Conservation (phyloP, 2,888 invertebrate genomes). For the Heliconius cydno region DNA sequence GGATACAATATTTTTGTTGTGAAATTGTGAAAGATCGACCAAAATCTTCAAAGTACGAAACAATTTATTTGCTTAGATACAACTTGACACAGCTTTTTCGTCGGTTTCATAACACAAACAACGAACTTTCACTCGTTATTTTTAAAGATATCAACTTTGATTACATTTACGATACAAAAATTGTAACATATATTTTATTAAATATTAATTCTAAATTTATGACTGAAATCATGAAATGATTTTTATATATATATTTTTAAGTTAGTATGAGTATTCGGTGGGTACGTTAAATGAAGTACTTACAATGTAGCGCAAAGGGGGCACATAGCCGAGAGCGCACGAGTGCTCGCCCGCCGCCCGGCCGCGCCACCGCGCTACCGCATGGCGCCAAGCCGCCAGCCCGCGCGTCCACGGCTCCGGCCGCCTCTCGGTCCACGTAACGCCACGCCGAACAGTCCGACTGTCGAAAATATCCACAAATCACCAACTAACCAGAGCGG, state of each 20-base stretch:
- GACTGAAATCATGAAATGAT: neutral
- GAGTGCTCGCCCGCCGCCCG: slow-evolving; percentile 74
- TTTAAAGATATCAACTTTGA: neutral
- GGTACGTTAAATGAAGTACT: slow-evolving; percentile 57
- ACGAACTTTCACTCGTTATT: slow-evolving; percentile 7
- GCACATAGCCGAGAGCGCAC: slow-evolving; percentile 83
- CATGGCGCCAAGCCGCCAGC: slow-evolving; percentile 60
- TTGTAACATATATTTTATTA: neutral
- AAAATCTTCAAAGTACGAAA: neutral
- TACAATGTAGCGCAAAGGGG: slow-evolving; percentile 81
- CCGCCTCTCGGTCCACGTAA: slow-evolving; percentile 63
- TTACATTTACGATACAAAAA: neutral
- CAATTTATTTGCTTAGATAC: slow-evolving; percentile 14
- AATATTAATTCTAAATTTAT: no score
- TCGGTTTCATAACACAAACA: slow-evolving; percentile 1
- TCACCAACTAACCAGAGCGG: slow-evolving; percentile 49
- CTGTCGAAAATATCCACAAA: slow-evolving; percentile 72
- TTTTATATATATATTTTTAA: neutral
- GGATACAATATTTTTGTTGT: neutral
- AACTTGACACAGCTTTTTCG: slow-evolving; percentile 10
- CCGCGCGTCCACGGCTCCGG: slow-evolving; percentile 51
- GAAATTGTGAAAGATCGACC: neutral
- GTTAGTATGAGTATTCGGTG: neutral
- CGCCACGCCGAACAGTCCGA: slow-evolving; percentile 77
- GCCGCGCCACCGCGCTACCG: slow-evolving; percentile 77